phyloP scores from a whole-genome alignment of 53 echinoderm and acorn worm species.

The Temnopleurus reevesii region DNA sequence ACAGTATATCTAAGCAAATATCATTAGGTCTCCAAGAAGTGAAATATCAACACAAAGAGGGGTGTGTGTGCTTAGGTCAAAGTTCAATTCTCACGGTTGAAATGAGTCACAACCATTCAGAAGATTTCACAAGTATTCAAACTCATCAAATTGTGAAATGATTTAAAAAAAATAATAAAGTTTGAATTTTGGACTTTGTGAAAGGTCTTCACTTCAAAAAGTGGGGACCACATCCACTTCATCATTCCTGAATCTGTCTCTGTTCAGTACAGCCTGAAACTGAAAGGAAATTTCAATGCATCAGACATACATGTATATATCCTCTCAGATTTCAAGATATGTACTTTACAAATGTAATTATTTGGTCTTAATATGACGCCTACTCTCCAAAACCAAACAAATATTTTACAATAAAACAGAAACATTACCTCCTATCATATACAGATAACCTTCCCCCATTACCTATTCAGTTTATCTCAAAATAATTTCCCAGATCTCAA shows the following conservation, averaged over 20 bases:
- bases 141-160: slow-evolving; percentile 10
- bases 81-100: not conserved
- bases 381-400: not conserved
- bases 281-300: too few species aligned
- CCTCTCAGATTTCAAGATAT: too few species aligned
- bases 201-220: too few species aligned
- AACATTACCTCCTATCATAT: not conserved
- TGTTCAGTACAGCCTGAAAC: too few species aligned
- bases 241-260: too few species aligned
- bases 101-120: not conserved
- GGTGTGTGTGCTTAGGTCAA: not conserved
- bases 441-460: not conserved
- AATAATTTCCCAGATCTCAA: not conserved
- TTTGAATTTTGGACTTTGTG: too few species aligned
- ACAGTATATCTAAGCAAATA: slow-evolving; percentile 5
- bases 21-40: not conserved
- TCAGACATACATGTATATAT: too few species aligned
- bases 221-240: too few species aligned
- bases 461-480: not conserved
- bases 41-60: not conserved
- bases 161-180: too few species aligned
- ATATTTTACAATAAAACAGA: not conserved
- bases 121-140: too few species aligned
- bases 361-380: too few species aligned
- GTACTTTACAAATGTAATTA: too few species aligned